These are phyloP conservation scores for Sebastes glaucus DNA, from an alignment of 2,797 vertebrate species.

Conservation along the genomic window DNA sequence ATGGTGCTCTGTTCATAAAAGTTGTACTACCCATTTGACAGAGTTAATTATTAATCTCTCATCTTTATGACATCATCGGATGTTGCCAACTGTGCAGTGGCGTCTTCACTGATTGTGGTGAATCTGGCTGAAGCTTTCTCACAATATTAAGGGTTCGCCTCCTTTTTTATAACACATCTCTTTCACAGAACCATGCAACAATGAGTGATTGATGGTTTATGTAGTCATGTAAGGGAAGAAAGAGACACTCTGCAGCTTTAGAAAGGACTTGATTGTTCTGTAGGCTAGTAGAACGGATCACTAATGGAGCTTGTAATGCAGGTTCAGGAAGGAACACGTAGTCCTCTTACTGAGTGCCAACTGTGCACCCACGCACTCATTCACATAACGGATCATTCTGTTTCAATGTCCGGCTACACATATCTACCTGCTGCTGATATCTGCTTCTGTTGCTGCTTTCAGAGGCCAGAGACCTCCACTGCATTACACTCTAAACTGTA, in stretches of 20 bases:
- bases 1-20: conserved; percentile 79
- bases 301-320: conserved; percentile 10
- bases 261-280: conserved; percentile 18
- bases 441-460: conserved; percentile 6
- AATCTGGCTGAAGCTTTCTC: conserved; percentile 13
- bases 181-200: background rate
- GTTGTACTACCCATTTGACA: conserved; percentile 80
- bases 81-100: conserved; percentile 52
- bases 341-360: background rate
- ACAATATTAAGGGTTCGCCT: background rate
- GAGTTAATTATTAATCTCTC: conserved; percentile 79
- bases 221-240: background rate
- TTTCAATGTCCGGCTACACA: conserved; percentile 12
- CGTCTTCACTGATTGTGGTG: conserved; percentile 39
- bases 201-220: background rate
- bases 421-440: conserved; percentile 4
- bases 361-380: background rate
- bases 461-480: background rate
- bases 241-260: background rate
- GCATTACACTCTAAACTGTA: background rate
- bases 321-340: conserved; percentile 21
- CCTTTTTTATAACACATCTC: background rate
- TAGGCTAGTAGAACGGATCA: background rate
- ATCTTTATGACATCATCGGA: conserved; percentile 71
- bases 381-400: conserved; percentile 11